Conservation (phyloP, 1,140 invertebrate species). For the Caenorhabditis brenneri region DNA sequence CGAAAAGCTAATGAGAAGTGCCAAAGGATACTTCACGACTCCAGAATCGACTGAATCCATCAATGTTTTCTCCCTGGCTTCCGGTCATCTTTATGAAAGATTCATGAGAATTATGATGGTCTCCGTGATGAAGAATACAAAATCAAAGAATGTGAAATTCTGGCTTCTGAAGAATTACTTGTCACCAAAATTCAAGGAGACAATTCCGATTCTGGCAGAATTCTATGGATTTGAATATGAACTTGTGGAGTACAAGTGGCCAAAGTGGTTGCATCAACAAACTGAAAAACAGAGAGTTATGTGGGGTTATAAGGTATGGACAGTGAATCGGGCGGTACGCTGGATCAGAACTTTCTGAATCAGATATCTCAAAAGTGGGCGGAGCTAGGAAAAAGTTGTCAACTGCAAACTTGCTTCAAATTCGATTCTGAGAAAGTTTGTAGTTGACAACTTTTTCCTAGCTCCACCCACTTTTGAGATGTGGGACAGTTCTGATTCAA, state of each 20-base stretch:
- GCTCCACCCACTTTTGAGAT: too few species aligned
- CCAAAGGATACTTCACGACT: conserved; percentile 74
- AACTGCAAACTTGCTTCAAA: too few species aligned
- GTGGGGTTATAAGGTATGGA: conserved; percentile 90
- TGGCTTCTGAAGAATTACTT: conserved; percentile 99
- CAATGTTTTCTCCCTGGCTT: conserved; percentile 98
- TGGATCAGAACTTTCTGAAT: too few species aligned
- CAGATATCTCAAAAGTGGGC: too few species aligned
- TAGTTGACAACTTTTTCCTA: too few species aligned
- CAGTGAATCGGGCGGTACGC: too few species aligned
- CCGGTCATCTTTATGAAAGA: conserved; percentile 96
- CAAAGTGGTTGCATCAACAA: conserved; percentile 91
- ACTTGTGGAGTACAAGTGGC: conserved; percentile 99
- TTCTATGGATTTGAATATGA: conserved; percentile 97
- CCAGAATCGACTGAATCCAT: conserved; percentile 75
- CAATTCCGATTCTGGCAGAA: conserved; percentile 90
- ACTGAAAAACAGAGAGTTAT: conserved; percentile 99
- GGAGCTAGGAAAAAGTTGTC: too few species aligned
- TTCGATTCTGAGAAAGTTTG: too few species aligned
- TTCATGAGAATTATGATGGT: conserved; percentile 77
- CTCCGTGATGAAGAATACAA: conserved; percentile 76
- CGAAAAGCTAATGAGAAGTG: conserved; percentile 44
- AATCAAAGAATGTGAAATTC: conserved; percentile 95
- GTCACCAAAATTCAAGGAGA: conserved; percentile 80
- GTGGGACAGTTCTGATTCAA: too few species aligned